Evolutionary conservation across 2,113 vertebrate genomes (phyloP).

Genomic region (Nyctibius bracteatus): DNA sequence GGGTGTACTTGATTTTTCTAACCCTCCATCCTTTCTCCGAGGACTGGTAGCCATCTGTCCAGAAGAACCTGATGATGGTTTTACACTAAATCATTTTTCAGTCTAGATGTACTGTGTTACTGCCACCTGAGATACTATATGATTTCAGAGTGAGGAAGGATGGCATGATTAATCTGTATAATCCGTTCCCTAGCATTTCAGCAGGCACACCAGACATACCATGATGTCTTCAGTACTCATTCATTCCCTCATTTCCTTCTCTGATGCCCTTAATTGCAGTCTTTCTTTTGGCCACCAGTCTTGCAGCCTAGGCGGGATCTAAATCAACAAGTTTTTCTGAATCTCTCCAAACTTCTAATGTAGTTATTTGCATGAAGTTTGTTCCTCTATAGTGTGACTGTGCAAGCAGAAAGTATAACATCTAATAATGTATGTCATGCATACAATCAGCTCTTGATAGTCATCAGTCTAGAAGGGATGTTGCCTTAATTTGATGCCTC

Average conservation of each 20-base stretch:
- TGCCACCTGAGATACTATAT: neutral
- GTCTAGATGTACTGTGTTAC: neutral
- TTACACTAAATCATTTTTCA: neutral
- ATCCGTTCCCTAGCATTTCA: neutral
- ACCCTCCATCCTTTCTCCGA: neutral
- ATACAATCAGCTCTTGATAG: neutral
- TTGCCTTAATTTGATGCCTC: neutral
- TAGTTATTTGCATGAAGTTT: neutral
- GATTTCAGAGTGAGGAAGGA: neutral
- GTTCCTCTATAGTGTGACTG: neutral
- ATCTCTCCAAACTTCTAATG: neutral
- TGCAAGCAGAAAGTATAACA: neutral
- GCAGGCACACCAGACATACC: neutral
- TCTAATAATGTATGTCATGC: neutral
- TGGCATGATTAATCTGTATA: neutral
- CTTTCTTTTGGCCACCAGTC: neutral
- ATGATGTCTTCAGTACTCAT: neutral
- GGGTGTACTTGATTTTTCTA: neutral
- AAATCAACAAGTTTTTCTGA: neutral
- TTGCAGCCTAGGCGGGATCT: neutral
- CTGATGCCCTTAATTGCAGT: neutral
- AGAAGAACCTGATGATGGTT: neutral
- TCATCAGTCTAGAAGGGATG: neutral
- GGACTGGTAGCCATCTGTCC: neutral
- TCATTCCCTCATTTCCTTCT: neutral